Conservation (phyloP, 2,797 vertebrate species). For the Mustela erminea region DNA sequence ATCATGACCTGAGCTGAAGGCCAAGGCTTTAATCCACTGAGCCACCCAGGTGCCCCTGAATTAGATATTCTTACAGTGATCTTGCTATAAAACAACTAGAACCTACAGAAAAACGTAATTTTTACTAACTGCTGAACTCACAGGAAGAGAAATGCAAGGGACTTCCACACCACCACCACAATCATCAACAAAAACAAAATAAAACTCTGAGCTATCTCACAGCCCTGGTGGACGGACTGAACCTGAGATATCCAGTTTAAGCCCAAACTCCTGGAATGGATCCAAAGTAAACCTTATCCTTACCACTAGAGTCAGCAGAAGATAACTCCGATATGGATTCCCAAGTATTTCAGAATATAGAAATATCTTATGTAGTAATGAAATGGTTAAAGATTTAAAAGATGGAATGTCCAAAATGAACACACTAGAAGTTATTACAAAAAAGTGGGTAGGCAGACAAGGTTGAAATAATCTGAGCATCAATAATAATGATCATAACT, state of each 20-base stretch:
- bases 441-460: background rate
- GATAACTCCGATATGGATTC: background rate
- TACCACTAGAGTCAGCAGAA: background rate
- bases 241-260: background rate
- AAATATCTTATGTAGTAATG: background rate
- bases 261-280: background rate
- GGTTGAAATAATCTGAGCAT: background rate
- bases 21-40: too few relatives aligned
- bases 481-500: background rate
- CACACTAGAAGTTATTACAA: background rate
- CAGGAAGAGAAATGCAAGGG: background rate
- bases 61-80: background rate
- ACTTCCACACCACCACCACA: background rate
- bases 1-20: too few relatives aligned
- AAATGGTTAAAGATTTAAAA: constrained; percentile 11
- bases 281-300: background rate
- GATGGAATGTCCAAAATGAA: background rate
- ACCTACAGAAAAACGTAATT: background rate
- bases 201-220: background rate
- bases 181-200: background rate
- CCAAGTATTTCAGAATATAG: background rate
- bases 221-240: background rate
- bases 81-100: background rate
- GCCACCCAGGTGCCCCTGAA: background rate
- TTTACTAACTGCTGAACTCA: background rate